Evolutionary conservation across 1,140 invertebrate species (phyloP), one percentile per base, ranked within the genome.

Genomic region (Diplogasteroides magnus): DNA sequence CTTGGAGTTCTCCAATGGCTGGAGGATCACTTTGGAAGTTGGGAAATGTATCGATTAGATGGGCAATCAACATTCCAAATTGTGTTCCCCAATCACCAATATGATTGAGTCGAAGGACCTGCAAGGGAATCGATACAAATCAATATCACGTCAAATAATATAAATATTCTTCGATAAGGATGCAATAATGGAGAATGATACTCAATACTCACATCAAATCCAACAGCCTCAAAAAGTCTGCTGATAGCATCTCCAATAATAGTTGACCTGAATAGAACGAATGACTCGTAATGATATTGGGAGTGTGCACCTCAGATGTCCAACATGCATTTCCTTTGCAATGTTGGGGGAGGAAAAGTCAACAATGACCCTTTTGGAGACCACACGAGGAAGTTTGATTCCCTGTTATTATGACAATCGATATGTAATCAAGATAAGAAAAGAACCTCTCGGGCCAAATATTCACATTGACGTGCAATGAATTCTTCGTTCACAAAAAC

Each of bases 301-400:
- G n/a, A n/a, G n/a, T n/a, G n/a, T n/a, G n/a, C n/a, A 48, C 37
- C 37, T 87, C 64, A 99, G 87, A 87, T 99, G 96, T 11, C 97
- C 97, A 60, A 99, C 97, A 86, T 99, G 97, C 96, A 99, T 99
- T 86, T 98, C 92, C 83, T 99, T 99, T n/a, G 97, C 97, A 82
- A 99, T 92, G 85, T 99, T 99, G 3, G 97, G 96, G 37, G 95
- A 94, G 25, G 94, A 98, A 83, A 97, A 97, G 84, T 99, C 97
- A 26, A 98, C 89, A 62, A 98, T 82, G 26, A 98, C 88, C 71
- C 86, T 87, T 69, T 88, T 86, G 76, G 87, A 89, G 60, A 86
- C 86, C 2, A 84, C 74, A 27, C 88, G 80, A 27, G 86, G 85
- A 0, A 92, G 90, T 37, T 61, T 31, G 27, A 80, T 55, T 26